These are phyloP conservation scores for Papilio helenus DNA, from an alignment of 1,140 invertebrate species.

Conservation along the genomic window DNA sequence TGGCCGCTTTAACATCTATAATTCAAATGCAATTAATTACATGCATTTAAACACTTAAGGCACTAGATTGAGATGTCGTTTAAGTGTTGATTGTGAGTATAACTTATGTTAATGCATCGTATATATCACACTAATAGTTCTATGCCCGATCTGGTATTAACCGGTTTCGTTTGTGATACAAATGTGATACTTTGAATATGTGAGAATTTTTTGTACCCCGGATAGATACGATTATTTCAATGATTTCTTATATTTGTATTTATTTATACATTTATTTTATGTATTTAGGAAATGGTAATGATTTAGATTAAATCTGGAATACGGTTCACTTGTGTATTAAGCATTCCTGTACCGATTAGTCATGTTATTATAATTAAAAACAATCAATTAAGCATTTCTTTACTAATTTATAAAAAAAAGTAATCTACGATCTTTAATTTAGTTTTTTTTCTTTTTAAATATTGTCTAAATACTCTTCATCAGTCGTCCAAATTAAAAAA, in stretches of 20 bases:
- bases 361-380: no score
- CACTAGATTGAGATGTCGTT: conserved; percentile 46
- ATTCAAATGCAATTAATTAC: conserved; percentile 32
- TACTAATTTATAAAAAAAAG: no score
- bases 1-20: conserved; percentile 1
- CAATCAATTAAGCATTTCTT: no score
- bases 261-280: background rate
- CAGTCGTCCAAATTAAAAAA: no score
- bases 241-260: background rate
- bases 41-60: conserved; percentile 35
- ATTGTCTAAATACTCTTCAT: no score
- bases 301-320: background rate
- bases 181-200: conserved; percentile 11
- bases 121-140: conserved; percentile 59
- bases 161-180: conserved; percentile 43
- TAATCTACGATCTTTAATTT: no score
- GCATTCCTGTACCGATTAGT: background rate
- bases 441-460: no score
- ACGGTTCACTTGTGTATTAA: background rate
- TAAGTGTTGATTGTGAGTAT: conserved; percentile 46
- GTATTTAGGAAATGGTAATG: background rate
- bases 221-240: conserved; percentile 2
- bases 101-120: conserved; percentile 54
- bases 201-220: background rate
- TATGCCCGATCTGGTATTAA: conserved; percentile 39